Evolutionary conservation across 2,113 vertebrate species (phyloP).

Genomic region (Apus apus): DNA sequence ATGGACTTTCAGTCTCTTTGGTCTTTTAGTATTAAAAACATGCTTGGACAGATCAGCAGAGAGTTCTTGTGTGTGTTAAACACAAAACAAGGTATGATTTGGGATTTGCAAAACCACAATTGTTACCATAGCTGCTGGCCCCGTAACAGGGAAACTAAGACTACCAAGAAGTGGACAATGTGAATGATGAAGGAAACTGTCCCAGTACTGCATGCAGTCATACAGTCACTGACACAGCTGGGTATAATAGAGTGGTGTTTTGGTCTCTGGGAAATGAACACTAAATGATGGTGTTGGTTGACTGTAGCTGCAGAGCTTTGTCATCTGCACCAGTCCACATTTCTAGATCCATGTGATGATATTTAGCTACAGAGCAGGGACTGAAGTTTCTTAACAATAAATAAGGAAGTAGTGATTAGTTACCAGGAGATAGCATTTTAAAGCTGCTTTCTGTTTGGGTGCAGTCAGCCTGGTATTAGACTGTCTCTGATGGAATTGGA

Average conservation of each 20-base stretch:
- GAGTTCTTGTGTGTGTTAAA: not conserved
- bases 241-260: not conserved
- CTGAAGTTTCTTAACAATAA: not conserved
- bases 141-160: not conserved
- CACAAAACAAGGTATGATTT: not conserved
- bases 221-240: not conserved
- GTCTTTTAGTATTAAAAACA: not conserved
- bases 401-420: not conserved
- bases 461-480: not conserved
- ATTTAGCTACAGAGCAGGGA: not conserved
- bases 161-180: not conserved
- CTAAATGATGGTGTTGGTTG: not conserved
- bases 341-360: not conserved
- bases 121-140: not conserved
- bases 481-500: not conserved
- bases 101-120: not conserved
- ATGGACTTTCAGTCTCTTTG: not conserved
- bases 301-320: not conserved
- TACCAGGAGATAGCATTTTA: not conserved
- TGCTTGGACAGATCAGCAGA: not conserved
- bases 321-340: not conserved
- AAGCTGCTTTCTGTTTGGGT: not conserved
- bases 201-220: not conserved
- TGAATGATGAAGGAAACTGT: not conserved
- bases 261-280: not conserved